A percentile compares a stretch with the other conserved stretches of the same genome.
phyloP scores from a whole-genome alignment of 2,888 invertebrate species.

The Protophormia terraenovae region DNA sequence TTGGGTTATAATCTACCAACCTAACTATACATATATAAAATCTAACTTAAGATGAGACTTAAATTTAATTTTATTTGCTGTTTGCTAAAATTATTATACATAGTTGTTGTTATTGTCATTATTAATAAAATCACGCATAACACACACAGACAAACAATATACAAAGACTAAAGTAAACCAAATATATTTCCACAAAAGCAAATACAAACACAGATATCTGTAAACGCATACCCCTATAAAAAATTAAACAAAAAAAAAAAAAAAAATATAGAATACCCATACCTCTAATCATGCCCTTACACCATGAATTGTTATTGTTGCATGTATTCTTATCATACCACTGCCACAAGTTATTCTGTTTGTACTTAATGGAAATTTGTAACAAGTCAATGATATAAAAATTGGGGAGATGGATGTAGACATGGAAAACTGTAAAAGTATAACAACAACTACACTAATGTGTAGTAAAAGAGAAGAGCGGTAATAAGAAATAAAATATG shows the following conservation, averaged over 20 bases:
- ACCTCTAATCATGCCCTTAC: not conserved
- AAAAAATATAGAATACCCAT: not conserved
- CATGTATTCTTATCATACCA: not conserved
- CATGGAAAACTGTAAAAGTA: not conserved
- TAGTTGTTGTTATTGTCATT: slow-evolving; percentile 7
- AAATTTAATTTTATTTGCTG: slow-evolving; percentile 20
- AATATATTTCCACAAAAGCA: not conserved
- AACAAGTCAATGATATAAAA: not conserved
- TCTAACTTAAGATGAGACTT: not conserved
- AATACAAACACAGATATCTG: not conserved
- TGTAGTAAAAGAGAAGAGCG: not conserved
- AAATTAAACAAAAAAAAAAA: not conserved
- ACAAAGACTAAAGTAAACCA: not conserved
- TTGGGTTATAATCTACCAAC: not conserved
- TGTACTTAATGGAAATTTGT: not conserved
- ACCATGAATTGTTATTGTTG: not conserved
- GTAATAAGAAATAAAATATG: not conserved
- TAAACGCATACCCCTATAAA: not conserved
- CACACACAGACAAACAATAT: not conserved
- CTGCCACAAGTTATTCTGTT: not conserved
- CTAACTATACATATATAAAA: not conserved
- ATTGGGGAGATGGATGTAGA: not conserved
- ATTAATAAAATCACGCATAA: slow-evolving; percentile 1
- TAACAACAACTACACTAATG: not conserved
- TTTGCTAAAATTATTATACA: slow-evolving; percentile 15